Evolutionary conservation across 2,113 vertebrate species (phyloP).

Genomic region (Charina bottae): DNA sequence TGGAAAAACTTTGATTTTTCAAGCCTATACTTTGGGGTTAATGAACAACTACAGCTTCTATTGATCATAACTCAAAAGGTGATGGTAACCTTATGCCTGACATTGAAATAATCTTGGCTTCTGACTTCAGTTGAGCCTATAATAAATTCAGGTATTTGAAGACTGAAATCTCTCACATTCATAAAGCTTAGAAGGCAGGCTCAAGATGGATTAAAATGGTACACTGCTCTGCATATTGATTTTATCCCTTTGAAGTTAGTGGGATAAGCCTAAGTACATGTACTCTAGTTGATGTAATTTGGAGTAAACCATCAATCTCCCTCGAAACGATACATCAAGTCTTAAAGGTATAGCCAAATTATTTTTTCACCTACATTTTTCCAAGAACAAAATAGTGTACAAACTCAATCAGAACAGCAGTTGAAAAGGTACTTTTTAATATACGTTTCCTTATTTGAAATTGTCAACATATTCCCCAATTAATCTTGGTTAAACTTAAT

Average conservation of each 20-base stretch:
- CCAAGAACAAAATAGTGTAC: slow-evolving; percentile 11
- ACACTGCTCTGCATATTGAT: neutral
- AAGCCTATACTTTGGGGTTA: neutral
- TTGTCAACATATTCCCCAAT: neutral
- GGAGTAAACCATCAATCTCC: neutral
- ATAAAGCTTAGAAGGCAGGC: neutral
- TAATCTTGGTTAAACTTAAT: neutral
- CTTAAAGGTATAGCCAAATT: neutral
- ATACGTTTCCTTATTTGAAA: slow-evolving; percentile 9
- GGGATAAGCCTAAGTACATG: neutral
- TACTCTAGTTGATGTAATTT: neutral
- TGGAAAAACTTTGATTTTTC: neutral
- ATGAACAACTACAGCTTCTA: neutral
- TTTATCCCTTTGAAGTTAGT: neutral
- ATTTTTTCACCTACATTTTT: neutral
- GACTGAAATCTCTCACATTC: neutral
- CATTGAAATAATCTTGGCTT: neutral
- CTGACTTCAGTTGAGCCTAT: neutral
- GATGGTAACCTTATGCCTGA: neutral
- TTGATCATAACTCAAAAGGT: neutral
- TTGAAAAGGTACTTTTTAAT: neutral
- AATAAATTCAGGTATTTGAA: slow-evolving; percentile 5
- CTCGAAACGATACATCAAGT: neutral
- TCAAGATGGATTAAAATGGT: neutral
- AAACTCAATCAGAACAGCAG: neutral